Percentiles rank a stretch among this genome's conserved stretches.
Evolutionary conservation across 2,888 invertebrate genomes (phyloP).

Genomic region (Chrysolina americana): DNA sequence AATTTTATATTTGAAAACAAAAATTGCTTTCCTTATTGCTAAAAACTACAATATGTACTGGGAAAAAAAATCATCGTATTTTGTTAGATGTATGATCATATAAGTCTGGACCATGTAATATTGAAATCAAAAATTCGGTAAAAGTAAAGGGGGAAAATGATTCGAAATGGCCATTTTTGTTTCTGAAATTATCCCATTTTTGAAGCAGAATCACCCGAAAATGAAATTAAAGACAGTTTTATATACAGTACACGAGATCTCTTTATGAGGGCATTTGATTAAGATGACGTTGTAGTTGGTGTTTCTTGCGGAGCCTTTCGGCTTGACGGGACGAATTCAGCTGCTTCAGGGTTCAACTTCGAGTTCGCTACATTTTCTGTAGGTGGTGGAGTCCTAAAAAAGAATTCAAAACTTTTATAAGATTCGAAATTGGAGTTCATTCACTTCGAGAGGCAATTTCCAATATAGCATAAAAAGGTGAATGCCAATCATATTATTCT

Average conservation of each 20-base stretch:
- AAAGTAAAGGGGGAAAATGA: constrained; percentile 13
- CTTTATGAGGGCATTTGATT: constrained; percentile 46
- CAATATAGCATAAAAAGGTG: too few relatives aligned
- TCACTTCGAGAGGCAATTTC: too few relatives aligned
- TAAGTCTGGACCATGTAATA: constrained; percentile 4
- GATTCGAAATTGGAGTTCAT: too few relatives aligned
- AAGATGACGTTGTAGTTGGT: constrained; percentile 50
- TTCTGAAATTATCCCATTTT: constrained; percentile 40
- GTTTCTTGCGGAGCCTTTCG: constrained; percentile 49
- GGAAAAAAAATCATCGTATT: too few relatives aligned
- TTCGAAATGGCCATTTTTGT: constrained; percentile 13
- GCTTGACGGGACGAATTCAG: constrained; percentile 82
- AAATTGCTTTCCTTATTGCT: too few relatives aligned
- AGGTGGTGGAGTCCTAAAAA: constrained; percentile 42
- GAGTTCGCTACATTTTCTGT: constrained; percentile 74
- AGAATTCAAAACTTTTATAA: neutral
- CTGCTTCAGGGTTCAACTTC: constrained; percentile 87
- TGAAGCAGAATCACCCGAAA: constrained; percentile 38
- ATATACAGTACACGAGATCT: constrained; percentile 54
- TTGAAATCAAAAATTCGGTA: neutral
- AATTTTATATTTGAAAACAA: too few relatives aligned
- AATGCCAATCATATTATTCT: too few relatives aligned
- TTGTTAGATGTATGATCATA: neutral
- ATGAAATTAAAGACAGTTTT: constrained; percentile 49
- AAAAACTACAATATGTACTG: too few relatives aligned